Base-by-base conservation (phyloP, 1,140 invertebrate genomes). In the Aphelinus atriplicis region DNA sequence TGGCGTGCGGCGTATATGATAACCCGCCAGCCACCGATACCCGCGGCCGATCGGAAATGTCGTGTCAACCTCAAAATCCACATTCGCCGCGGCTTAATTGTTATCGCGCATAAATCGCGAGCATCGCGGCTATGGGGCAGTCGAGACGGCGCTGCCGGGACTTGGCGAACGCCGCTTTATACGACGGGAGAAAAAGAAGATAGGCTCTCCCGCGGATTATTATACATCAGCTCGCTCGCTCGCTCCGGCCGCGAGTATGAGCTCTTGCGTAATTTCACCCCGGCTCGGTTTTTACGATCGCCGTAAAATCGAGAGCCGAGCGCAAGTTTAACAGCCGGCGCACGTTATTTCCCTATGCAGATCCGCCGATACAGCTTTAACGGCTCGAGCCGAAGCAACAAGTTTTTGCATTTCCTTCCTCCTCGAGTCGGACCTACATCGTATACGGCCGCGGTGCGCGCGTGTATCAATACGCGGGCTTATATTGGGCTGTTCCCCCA, bases 331-430 rank as follows among this genome's bases (percentile, higher is more conserved):
- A 87, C 85, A 80, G 81, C 82, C 82, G 53, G 26, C n/a, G 2
- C 82, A 83, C 83, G 81, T 83, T 82, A 86, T 80, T 84, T 81
- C 77, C 78, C 82, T 84, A 85, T 86, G 84, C 84, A 85, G 85
- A 85, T 87, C 83, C 68, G 73, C 48, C 80, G 84, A 85, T 87
- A 83, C 26, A 83, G 84, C 81, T 80, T 69, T 75, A 66, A 73
- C 78, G 26, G 47, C 26, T 26, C 26, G 26, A 26, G 26, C 26
- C 26, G 26, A 26, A 26, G 26, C 26, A 26, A 26, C 26, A 26
- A 26, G 26, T 26, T 26, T 26, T 26, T 26, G 26, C 26, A 26
- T 26, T 26, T 26, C 26, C 26, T 26, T 26, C 26, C 26, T 26
- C 26, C 26, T 26, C 26, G 26, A 26, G 26, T 26, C 26, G 26